phyloP scores from a whole-genome alignment of 1,140 invertebrate species.

The Pissodes strobi region DNA sequence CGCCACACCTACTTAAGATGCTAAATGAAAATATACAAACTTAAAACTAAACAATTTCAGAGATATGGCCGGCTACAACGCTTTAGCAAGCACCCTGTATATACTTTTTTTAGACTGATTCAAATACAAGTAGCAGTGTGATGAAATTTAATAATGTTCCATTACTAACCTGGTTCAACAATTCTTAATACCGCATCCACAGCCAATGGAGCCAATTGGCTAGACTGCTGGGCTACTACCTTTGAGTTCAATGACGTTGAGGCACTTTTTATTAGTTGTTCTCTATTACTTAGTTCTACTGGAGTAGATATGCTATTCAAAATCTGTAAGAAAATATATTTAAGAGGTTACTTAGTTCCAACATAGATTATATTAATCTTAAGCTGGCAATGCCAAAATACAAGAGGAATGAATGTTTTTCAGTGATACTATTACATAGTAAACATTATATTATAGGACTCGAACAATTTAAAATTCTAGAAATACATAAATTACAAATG shows the following conservation, averaged over 20 bases:
- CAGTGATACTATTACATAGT: too few species aligned
- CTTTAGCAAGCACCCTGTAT: too few species aligned
- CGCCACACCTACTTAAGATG: too few species aligned
- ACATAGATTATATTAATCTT: background rate
- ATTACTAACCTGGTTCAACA: constrained; percentile 54
- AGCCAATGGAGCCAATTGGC: constrained; percentile 91
- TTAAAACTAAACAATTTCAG: too few species aligned
- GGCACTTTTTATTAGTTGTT: constrained; percentile 90
- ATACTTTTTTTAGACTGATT: too few species aligned
- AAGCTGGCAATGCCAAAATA: too few species aligned
- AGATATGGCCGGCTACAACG: too few species aligned
- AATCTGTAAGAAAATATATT: constrained; percentile 60
- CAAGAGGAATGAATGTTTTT: too few species aligned
- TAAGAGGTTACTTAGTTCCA: background rate
- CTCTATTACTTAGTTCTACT: constrained; percentile 85
- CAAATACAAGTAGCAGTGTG: background rate
- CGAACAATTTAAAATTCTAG: too few species aligned
- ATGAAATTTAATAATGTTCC: background rate
- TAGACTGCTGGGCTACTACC: constrained; percentile 97
- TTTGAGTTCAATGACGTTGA: constrained; percentile 98
- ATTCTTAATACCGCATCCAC: constrained; percentile 96
- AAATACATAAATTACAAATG: too few species aligned
- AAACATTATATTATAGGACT: too few species aligned
- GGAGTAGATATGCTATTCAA: constrained; percentile 84
- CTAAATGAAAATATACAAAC: too few species aligned